These are phyloP conservation scores for Centroberyx gerrardi DNA, from an alignment of 2,797 vertebrate genomes.

Conservation along the genomic window DNA sequence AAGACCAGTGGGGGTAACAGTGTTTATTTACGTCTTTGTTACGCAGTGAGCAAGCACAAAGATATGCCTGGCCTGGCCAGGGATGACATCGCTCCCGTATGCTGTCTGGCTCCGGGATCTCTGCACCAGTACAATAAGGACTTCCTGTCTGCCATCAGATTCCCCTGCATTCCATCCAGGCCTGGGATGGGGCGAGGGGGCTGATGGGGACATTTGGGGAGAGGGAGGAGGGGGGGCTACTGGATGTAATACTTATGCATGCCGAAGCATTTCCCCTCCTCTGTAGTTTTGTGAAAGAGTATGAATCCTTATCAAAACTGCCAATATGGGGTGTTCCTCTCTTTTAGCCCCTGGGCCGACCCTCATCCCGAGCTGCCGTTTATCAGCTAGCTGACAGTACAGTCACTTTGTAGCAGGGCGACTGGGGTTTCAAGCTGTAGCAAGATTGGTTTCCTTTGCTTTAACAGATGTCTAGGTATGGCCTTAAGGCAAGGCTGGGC, in stretches of 20 bases:
- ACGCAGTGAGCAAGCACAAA: slow-evolving; percentile 90
- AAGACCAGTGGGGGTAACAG: slow-evolving; percentile 82
- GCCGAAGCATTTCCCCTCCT: slow-evolving; percentile 6
- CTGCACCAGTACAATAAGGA: slow-evolving; percentile 85
- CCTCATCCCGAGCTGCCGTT: slow-evolving; percentile 28
- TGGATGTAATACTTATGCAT: not conserved
- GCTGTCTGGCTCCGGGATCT: slow-evolving; percentile 89
- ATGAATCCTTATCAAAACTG: slow-evolving; percentile 65
- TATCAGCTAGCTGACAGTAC: slow-evolving; percentile 26
- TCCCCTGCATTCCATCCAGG: slow-evolving; percentile 75
- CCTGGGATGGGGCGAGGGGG: slow-evolving; percentile 66
- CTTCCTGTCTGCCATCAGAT: slow-evolving; percentile 85
- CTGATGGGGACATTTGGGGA: slow-evolving; percentile 46
- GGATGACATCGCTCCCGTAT: slow-evolving; percentile 87
- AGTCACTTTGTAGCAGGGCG: not conserved
- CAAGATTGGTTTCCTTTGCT: slow-evolving; percentile 45
- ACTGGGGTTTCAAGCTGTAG: slow-evolving; percentile 33
- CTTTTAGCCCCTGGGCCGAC: slow-evolving; percentile 43
- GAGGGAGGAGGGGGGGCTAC: not conserved
- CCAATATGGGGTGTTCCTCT: slow-evolving; percentile 54
- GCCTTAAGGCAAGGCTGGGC: slow-evolving; percentile 45
- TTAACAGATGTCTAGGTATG: slow-evolving; percentile 42
- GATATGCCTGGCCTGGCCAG: slow-evolving; percentile 85
- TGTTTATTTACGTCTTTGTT: slow-evolving; percentile 95
- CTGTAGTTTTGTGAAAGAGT: slow-evolving; percentile 68